phyloP scores from a whole-genome alignment of 2,797 vertebrate genomes.

The Rallus crepitans region DNA sequence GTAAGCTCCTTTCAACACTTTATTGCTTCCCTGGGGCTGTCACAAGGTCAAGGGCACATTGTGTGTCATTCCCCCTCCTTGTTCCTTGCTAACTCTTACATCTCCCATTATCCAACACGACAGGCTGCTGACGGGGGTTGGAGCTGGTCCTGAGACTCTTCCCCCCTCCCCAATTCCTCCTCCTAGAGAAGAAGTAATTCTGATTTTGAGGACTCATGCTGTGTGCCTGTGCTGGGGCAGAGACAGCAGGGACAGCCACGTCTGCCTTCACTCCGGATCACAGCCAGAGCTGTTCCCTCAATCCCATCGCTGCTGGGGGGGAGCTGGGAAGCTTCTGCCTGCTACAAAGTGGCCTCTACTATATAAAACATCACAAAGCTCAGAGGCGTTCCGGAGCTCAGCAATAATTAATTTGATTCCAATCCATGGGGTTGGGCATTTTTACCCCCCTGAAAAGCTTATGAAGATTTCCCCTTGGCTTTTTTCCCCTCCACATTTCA shows the following conservation, averaged over 20 bases:
- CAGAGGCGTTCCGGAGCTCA: background rate
- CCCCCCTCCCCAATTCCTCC: background rate
- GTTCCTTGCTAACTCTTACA: rapidly evolving
- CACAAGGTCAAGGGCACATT: rapidly evolving
- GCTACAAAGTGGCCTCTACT: background rate
- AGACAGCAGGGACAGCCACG: rapidly evolving
- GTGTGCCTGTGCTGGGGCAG: background rate
- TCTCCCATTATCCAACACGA: rapidly evolving
- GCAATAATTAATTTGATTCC: background rate
- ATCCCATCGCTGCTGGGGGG: background rate
- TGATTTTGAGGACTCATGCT: rapidly evolving
- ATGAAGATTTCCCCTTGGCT: background rate
- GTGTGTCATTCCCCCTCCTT: background rate
- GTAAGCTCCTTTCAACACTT: background rate
- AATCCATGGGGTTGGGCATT: too few species aligned
- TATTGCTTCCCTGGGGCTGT: background rate
- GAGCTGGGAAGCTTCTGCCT: background rate
- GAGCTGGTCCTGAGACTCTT: background rate
- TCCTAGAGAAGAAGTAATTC: background rate
- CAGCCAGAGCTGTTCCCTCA: background rate
- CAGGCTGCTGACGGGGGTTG: background rate
- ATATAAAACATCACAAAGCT: background rate
- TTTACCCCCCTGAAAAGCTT: background rate
- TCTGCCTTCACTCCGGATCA: background rate
- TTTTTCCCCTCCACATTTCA: background rate